Evolutionary conservation across 2,113 vertebrate species (phyloP), one percentile per base, ranked within the genome.

Genomic region (Periophthalmodon schlosseri): DNA sequence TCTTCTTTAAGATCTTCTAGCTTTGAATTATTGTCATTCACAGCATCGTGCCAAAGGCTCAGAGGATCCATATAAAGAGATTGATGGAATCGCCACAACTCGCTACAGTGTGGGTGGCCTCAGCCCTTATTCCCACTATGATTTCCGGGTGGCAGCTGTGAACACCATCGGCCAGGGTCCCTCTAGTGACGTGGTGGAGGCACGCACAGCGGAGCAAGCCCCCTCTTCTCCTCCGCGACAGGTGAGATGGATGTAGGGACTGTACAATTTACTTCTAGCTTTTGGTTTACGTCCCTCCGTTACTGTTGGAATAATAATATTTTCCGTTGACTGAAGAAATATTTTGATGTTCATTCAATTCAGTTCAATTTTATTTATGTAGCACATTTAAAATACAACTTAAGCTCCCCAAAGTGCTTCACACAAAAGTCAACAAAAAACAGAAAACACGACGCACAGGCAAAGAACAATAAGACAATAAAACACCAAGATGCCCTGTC

Each of bases 101-200:
- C 96, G 98, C 63, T 99, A 99, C 74, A 99, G 97, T 0, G 97
- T 99, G 18, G 98, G 97, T 9, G 98, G 98, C 23, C 94, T 99
- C 54, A 99, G 97, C 83, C 98, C 98, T 0, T 99, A 99, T 87
- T 99, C 98, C 0, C 96, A 99, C 70, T 99, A 99, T 34, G 96
- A 98, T 81, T 99, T 99, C 86, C 94, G 95, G 33, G 96, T 99
- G 47, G 94, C 98, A 68, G 98, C 97, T 18, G 96, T 99, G 24
- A 99, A 99, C 87, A 99, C 97, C 74, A 99, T 99, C 5, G 98
- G 98, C 0, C 93, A 96, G 16, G 96, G 98, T 0, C 96, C 98
- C 2, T 93, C 96, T 65, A 98, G 97, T 28, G 96, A 98, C 3
- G 94, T 93, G 0, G 95, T 99, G 69, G 94, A 96, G 49, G 96